Base-by-base conservation (phyloP, 2,888 invertebrate genomes). In the Heteromyza rotundicornis region DNA sequence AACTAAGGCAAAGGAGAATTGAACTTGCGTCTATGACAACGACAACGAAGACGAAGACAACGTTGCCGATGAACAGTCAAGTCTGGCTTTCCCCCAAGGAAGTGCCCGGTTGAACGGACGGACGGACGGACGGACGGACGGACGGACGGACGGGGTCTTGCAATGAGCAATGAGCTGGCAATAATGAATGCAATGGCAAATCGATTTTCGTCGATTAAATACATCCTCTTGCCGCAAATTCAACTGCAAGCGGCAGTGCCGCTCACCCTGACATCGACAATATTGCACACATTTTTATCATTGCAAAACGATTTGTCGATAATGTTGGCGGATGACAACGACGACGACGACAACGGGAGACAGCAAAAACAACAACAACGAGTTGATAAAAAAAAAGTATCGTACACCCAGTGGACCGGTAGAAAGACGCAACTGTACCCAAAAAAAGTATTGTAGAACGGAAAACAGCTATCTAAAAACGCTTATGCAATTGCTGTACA, bases 281-380 rank as follows among this genome's bases (percentile, higher is more conserved):
- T 54, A 68, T 66, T 59, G 60, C 64, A 58, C 62, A 51, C 51
- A 51, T 23, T 44, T 59, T 60, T 64, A 62, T 64, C 62, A 59
- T 62, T 64, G 66, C 64, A 66, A 64, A 64, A 64, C 66, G 66
- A 66, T 66, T 66, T 66, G 66, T 66, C 66, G 66, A 62, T 62
- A n/a, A 7, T 40, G 40, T 40, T 40, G n/a, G 2, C 40, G 3
- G 40, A 40, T 40, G 40, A 40, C 40, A n/a, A 40, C 14, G 14
- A 5, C 27, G 27, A 27, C 16, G 8, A 40, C n/a, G n/a, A n/a
- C n/a, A 40, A 40, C 16, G 40, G 14, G 16, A 27, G 3, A 40
- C 14, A 7, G 40, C 5, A 2, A 3, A 40, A 40, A n/a, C 40
- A n/a, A 40, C 40, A 40, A n/a, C 40, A n/a, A n/a, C 40, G 10